Evolutionary conservation across 2,113 vertebrate species (phyloP).

Genomic region (Bambusicola thoracicus): DNA sequence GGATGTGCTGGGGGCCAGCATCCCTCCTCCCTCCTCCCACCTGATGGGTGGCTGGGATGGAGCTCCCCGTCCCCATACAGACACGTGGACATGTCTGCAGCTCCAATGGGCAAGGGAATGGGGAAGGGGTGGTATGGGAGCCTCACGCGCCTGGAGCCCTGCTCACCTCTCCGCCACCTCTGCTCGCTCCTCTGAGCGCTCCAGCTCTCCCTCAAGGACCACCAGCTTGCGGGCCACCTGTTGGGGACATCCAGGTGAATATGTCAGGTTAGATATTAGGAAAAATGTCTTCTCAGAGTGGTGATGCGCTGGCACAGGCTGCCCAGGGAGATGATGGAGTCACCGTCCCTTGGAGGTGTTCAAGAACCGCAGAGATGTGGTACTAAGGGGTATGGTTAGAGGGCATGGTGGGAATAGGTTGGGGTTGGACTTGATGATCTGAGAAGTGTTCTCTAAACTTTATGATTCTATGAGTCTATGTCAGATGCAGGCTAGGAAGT

Average conservation of each 20-base stretch:
- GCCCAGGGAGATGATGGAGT: too few species aligned
- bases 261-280: neutral
- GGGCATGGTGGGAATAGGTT: too few species aligned
- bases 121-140: neutral
- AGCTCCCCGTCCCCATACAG: fast-evolving
- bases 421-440: too few species aligned
- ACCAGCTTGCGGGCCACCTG: slow-evolving; percentile 97
- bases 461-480: too few species aligned
- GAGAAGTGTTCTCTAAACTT: too few species aligned
- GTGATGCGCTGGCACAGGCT: too few species aligned
- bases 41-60: neutral
- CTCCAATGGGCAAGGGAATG: neutral
- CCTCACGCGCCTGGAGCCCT: fast-evolving
- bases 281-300: too few species aligned
- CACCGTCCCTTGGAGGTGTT: too few species aligned
- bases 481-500: neutral
- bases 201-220: slow-evolving; percentile 95
- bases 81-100: fast-evolving
- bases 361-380: too few species aligned
- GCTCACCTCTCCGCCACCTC: slow-evolving; percentile 94
- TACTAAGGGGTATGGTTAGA: too few species aligned
- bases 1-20: neutral
- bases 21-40: neutral
- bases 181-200: slow-evolving; percentile 96
- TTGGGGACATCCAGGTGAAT: neutral